Percentiles rank a stretch among this genome's conserved stretches.
Evolutionary conservation across 2,888 invertebrate species (phyloP).

Genomic region (Chaetoderma sp.): DNA sequence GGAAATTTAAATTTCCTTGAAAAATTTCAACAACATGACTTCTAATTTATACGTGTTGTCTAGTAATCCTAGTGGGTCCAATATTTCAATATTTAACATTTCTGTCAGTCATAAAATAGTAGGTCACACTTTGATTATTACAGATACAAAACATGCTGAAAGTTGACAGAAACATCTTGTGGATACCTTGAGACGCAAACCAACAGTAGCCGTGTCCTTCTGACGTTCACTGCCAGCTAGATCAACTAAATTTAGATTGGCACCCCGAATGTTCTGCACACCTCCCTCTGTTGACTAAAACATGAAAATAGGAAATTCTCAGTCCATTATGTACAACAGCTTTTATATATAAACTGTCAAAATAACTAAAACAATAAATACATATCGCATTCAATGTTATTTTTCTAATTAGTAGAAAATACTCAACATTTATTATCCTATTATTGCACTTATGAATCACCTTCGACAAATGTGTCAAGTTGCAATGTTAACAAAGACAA

Average conservation of each 20-base stretch:
- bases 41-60: too few species aligned
- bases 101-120: not conserved
- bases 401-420: not conserved
- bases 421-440: not conserved
- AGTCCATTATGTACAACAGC: not conserved
- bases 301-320: not conserved
- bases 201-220: conserved; percentile 66
- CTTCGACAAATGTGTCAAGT: too few species aligned
- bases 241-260: conserved; percentile 70
- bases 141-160: conserved; percentile 63
- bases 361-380: not conserved
- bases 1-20: too few species aligned
- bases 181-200: conserved; percentile 67
- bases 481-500: too few species aligned
- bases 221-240: conserved; percentile 70
- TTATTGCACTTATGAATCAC: not conserved
- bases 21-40: too few species aligned
- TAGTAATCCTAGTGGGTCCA: too few species aligned
- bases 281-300: conserved; percentile 58
- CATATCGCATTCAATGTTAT: not conserved
- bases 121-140: not conserved
- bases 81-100: not conserved
- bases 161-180: conserved; percentile 68
- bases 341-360: not conserved
- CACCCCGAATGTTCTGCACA: conserved; percentile 57